A percentile compares a stretch with the other conserved stretches of the same genome.
phyloP scores from a whole-genome alignment of 2,113 vertebrate species.

The Gambusia affinis region DNA sequence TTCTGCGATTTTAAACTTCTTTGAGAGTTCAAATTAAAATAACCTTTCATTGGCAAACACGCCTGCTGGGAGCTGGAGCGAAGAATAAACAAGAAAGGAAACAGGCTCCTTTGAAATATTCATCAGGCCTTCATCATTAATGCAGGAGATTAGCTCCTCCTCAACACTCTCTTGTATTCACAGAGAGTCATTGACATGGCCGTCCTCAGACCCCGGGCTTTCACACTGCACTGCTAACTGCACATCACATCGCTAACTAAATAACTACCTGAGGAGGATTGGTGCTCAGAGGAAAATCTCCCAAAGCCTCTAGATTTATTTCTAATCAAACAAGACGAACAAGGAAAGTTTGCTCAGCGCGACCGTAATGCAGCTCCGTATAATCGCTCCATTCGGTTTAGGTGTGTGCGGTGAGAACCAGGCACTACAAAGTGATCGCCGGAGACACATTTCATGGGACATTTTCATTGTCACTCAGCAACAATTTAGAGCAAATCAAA shows the following conservation, averaged over 20 bases:
- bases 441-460: slow-evolving; percentile 45
- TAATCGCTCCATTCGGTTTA: slow-evolving; percentile 76
- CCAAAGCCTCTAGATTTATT: slow-evolving; percentile 77
- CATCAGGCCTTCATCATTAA: slow-evolving; percentile 83
- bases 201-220: slow-evolving; percentile 27
- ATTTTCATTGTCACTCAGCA: slow-evolving; percentile 64
- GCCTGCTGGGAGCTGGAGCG: slow-evolving; percentile 69
- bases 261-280: slow-evolving; percentile 55
- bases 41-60: slow-evolving; percentile 79
- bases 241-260: slow-evolving; percentile 58
- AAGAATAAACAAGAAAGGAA: slow-evolving; percentile 68
- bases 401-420: slow-evolving; percentile 66
- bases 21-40: slow-evolving; percentile 80
- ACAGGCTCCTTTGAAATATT: slow-evolving; percentile 83
- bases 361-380: slow-evolving; percentile 69
- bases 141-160: slow-evolving; percentile 82
- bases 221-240: slow-evolving; percentile 33
- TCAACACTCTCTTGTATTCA: slow-evolving; percentile 78
- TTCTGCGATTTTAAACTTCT: slow-evolving; percentile 75
- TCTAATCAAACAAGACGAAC: slow-evolving; percentile 80
- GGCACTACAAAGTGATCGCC: slow-evolving; percentile 75
- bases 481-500: slow-evolving; percentile 48
- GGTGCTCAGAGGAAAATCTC: slow-evolving; percentile 63
- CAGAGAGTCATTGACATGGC: slow-evolving; percentile 70
- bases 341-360: slow-evolving; percentile 67